Base-by-base conservation (phyloP, 2,113 vertebrate species). In the Atrichornis clamosus region DNA sequence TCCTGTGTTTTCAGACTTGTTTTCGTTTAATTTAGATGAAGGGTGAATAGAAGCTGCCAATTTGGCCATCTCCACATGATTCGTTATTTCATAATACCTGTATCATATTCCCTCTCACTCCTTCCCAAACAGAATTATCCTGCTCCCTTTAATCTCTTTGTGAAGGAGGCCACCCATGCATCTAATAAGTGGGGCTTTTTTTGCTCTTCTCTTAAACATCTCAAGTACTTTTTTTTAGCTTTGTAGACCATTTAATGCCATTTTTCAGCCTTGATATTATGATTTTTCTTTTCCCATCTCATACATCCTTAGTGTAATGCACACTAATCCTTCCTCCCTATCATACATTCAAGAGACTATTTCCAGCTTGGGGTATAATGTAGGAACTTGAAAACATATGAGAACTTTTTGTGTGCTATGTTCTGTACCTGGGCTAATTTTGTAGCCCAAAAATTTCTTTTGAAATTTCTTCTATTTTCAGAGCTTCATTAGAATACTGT, bases 71-170 rank as follows among this genome's bases (percentile, higher is more conserved):
- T 84, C 83, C 82, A 49, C 33, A 5, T 11, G 90, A 93, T 95
- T 96, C 90, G 73, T 96, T 97, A 95, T 96, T 96, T 97, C 96
- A 91, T 96, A 95, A 97, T 95, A 94, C 96, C 91, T 96, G 70
- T 95, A 96, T 95, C 87, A 72, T 82, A 84, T 96, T 97, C 89
- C 81, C 81, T 91, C 70, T 89, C 2, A 4, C 63, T 96, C 49
- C 69, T 92, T 93, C 94, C 96, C 95, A 96, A 89, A 84, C 52
- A 30, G 88, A 96, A 89, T 96, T 97, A 94, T 90, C 79, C 53
- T 73, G 26, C 4, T 92, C 52, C 13, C 76, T 97, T 94, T 96
- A 92, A 96, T 96, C 93, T 96, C 64, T 91, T 92, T 92, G 74
- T 89, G 58, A 93, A 89, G 69, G 81, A 96, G 93, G 93, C 95